A percentile compares a stretch with the other conserved stretches of the same genome.
Conservation (phyloP, 2,797 vertebrate species). For the Brachyrhaphis roseni region DNA sequence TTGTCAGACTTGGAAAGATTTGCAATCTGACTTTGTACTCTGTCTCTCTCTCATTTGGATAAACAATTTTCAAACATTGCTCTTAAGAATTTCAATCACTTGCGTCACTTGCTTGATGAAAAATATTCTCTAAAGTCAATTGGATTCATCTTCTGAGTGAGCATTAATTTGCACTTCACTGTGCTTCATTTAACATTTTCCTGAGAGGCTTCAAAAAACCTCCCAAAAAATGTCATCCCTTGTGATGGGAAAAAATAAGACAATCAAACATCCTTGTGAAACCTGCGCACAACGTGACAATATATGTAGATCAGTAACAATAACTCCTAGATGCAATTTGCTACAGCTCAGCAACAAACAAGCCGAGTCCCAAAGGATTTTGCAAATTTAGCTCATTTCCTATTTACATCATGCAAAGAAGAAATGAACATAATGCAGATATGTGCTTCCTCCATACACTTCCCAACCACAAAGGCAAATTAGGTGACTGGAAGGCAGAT, state of each 20-base stretch:
- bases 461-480: constrained; percentile 50
- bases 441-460: constrained; percentile 28
- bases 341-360: constrained; percentile 59
- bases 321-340: constrained; percentile 41
- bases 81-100: constrained; percentile 6
- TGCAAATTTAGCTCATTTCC: constrained; percentile 52
- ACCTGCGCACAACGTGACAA: neutral
- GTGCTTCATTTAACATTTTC: neutral
- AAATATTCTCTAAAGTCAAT: constrained; percentile 15
- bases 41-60: neutral
- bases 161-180: neutral
- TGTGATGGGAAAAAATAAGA: neutral
- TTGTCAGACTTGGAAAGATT: neutral
- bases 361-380: constrained; percentile 22
- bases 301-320: constrained; percentile 21
- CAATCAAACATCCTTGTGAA: neutral
- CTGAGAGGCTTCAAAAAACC: neutral
- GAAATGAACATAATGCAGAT: constrained; percentile 61
- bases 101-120: constrained; percentile 8
- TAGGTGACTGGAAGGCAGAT: constrained; percentile 49
- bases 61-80: constrained; percentile 1
- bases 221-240: neutral
- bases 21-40: neutral
- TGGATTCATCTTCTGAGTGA: constrained; percentile 5
- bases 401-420: constrained; percentile 67